Base-by-base conservation (phyloP, 2,797 vertebrate species). In the Poecilia velifera region DNA sequence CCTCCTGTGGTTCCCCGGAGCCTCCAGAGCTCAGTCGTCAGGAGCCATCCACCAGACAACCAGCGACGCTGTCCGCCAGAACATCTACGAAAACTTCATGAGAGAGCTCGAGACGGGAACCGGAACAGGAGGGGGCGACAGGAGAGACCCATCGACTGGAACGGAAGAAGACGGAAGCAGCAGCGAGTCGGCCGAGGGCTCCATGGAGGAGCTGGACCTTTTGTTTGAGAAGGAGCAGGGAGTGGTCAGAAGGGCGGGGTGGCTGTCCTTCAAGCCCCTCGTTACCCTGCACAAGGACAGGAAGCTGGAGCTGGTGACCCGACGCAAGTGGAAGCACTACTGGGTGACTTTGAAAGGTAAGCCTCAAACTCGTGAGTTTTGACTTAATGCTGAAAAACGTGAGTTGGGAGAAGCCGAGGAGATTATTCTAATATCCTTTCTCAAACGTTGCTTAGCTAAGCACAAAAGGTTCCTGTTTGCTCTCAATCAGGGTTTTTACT, bases 11-110 rank as follows among this genome's bases (percentile, higher is more conserved):
- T 96, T 97, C 74, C 94, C 96, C 0, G 90, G 92, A 82, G 96
- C 97, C 0, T 95, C 96, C 79, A 96, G 96, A 20, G 87, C 95
- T 79, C 92, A 97, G 9, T 94, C 96, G 0, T 96, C 97, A 13
- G 97, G 94, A 0, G 96, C 95, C 0, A 91, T 98, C n/a, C 96
- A 96, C 90, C 96, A 97, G 89, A 81, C 90, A 0, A 85, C 93
- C 75, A 96, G 91, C 0, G 97, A 97, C 14, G 94, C 94, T 14
- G 82, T 98, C 41, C 97, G 95, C 7, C 97, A 98, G 93, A 98
- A 97, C 89, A 98, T 99, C 86, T 98, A 99, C 0, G 97, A 98
- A 89, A 98, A 98, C 86, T 99, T 98, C 92, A 98, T 99, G 98
- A 91, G 96, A 0, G 98, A 98, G 92, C 85, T 99, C 89, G 97